Evolutionary conservation across 2,888 invertebrate species (phyloP), one percentile per base, ranked within the genome.

Genomic region (Hypsopygia costalis): DNA sequence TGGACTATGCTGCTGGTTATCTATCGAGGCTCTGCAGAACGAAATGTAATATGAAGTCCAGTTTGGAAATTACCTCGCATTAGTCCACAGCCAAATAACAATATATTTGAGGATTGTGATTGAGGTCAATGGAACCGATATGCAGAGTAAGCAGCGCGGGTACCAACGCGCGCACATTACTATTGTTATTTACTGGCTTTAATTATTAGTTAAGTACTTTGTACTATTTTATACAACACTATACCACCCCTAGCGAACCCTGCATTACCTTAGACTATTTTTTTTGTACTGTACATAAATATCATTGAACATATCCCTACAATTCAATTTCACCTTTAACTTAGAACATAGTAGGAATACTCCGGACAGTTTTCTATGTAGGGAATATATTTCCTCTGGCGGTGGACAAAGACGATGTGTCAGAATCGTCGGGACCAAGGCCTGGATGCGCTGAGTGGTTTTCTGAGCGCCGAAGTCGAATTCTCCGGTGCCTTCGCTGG

Each of bases 311-410:
- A 96, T 92, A n/a, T 91, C 91, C 21, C 94, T 90, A 67, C 98
- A 98, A 58, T 94, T 92, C 60, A 98, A 91, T 58, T 92, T 91
- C 0, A 96, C 93, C 61, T 93, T 92, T 37, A 99, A 90, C 64
- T 97, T 97, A 0, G 97, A 92, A 69, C 98, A 98, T 0, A 99
- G 87, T 12, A 99, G 86, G 80, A 98, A 99, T 8, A 97, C 94
- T 0, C 99, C 99, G 0, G 99, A 97, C 34, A 99, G 90, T 85
- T 99, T 99, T 43, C 99, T 91, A 74, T 99, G 99, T 11, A 99
- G 89, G 0, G 99, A 99, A 85, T 99, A 99, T 54, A 98, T 97
- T 85, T 99, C 99, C 77, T 99, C 98, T 0, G 99, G 99, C 0
- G 99, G 99, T 1, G 99, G 98, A 45, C 97, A 97, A 1, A 99